Evolutionary conservation across 2,797 vertebrate genomes (phyloP).

Genomic region (Taeniopygia guttata): DNA sequence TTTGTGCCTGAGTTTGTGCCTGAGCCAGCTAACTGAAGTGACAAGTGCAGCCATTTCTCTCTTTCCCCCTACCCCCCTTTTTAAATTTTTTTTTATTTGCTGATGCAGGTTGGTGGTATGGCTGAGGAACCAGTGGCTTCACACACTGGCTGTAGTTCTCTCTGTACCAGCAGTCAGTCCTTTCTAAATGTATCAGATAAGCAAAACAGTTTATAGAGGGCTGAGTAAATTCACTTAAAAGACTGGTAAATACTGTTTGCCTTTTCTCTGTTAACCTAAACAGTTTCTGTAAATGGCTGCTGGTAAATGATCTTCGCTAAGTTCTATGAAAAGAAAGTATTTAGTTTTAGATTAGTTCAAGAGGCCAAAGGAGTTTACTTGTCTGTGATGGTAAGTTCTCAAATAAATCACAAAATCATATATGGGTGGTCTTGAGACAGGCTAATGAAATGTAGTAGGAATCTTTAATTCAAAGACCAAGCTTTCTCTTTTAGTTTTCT

Average conservation of each 20-base stretch:
- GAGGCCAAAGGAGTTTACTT: background rate
- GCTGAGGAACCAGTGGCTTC: background rate
- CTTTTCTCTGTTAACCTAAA: conserved; percentile 42
- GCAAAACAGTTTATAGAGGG: conserved; percentile 34
- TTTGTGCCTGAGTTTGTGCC: too few species aligned
- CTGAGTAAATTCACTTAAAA: conserved; percentile 34
- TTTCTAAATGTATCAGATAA: background rate
- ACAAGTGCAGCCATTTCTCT: background rate
- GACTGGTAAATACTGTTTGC: conserved; percentile 16
- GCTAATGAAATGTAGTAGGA: background rate
- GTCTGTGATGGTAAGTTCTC: background rate
- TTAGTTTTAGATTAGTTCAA: background rate
- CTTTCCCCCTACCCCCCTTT: fast-evolving
- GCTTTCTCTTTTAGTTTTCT: background rate
- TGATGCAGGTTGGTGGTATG: background rate
- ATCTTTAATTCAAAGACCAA: background rate
- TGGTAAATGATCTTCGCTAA: background rate
- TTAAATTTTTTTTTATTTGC: background rate
- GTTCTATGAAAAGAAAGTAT: background rate
- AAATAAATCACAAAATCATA: background rate
- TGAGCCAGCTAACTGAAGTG: background rate
- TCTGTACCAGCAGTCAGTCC: background rate
- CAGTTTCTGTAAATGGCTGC: conserved; percentile 25
- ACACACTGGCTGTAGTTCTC: fast-evolving
- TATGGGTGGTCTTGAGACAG: background rate